phyloP scores from a whole-genome alignment of 2,797 vertebrate genomes.

The Onychomys arenicola region DNA sequence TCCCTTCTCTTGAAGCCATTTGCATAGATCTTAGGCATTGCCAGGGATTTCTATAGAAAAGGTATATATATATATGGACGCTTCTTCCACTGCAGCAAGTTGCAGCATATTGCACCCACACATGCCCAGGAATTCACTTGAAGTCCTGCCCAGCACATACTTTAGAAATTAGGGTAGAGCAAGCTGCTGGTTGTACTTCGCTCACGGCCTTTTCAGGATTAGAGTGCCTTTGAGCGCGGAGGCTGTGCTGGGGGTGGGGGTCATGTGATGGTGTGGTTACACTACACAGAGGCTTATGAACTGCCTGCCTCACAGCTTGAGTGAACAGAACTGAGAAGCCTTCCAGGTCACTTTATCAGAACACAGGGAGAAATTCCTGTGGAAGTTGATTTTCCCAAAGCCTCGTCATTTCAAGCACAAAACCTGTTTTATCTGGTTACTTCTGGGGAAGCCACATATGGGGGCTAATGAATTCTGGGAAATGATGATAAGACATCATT shows the following conservation, averaged over 20 bases:
- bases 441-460: constrained; percentile 5
- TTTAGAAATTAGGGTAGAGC: constrained; percentile 53
- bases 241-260: background rate
- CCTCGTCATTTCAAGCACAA: constrained; percentile 50
- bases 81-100: background rate
- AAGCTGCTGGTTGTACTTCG: background rate
- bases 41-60: constrained; percentile 21
- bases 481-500: background rate
- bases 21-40: constrained; percentile 21
- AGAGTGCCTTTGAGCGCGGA: background rate
- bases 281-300: background rate
- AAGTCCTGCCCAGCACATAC: background rate
- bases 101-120: background rate
- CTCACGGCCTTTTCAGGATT: background rate
- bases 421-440: constrained; percentile 31
- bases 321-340: background rate
- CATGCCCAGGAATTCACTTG: background rate
- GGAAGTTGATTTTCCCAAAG: constrained; percentile 57
- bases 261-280: background rate
- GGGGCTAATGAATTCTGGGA: background rate
- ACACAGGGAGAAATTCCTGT: constrained; percentile 27
- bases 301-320: background rate
- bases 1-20: constrained; percentile 3
- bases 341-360: background rate
- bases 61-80: background rate